Conservation (phyloP, 2,113 vertebrate genomes). For the Chaenocephalus aceratus region DNA sequence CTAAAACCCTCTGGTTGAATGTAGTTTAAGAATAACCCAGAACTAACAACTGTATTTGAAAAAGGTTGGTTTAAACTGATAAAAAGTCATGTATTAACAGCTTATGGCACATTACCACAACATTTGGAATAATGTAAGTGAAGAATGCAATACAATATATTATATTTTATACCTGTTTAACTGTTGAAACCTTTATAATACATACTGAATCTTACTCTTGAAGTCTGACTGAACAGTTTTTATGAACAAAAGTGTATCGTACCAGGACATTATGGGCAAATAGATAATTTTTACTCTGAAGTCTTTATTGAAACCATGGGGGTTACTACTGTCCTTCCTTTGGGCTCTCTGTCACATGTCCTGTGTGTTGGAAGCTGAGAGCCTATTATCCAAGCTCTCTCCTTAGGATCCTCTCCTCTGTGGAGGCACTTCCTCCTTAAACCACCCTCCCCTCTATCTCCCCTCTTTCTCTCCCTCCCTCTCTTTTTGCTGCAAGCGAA, state of each 20-base stretch:
- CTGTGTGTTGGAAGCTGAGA: conserved; percentile 53
- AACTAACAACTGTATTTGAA: no score
- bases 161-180: no score
- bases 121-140: no score
- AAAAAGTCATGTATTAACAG: no score
- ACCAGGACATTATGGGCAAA: conserved; percentile 12
- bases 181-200: not conserved
- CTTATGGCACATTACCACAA: no score
- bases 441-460: conserved; percentile 30
- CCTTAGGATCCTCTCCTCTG: conserved; percentile 65
- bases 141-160: no score
- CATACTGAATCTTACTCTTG: not conserved
- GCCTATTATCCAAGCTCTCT: conserved; percentile 72
- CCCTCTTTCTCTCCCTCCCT: conserved; percentile 1
- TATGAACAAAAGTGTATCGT: not conserved
- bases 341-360: conserved; percentile 58
- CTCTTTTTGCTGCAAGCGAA: conserved; percentile 60
- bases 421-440: conserved; percentile 56
- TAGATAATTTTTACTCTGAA: conserved; percentile 28
- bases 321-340: conserved; percentile 60
- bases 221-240: not conserved
- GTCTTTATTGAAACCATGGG: conserved; percentile 44
- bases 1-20: no score
- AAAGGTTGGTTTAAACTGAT: no score
- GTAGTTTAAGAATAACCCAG: no score